Conservation (phyloP, 2,113 vertebrate genomes). For the Cheilinus undulatus region DNA sequence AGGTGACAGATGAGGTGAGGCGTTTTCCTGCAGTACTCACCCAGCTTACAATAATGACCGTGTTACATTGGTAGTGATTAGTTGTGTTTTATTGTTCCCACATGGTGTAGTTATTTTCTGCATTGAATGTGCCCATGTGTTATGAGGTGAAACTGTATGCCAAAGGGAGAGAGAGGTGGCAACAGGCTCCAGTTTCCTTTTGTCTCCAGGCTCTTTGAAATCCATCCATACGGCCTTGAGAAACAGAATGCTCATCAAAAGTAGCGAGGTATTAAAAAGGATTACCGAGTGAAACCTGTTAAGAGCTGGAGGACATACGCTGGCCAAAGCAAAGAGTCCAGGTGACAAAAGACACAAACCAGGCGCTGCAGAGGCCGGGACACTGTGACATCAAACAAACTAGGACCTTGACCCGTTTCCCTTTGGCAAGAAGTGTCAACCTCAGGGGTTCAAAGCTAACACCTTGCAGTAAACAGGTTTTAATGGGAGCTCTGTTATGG, state of each 20-base stretch:
- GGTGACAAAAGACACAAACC: conserved; percentile 54
- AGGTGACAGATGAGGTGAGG: conserved; percentile 41
- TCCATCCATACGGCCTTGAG: conserved; percentile 52
- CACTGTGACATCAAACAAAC: conserved; percentile 40
- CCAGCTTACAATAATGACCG: conserved; percentile 59
- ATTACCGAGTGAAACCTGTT: conserved; percentile 53
- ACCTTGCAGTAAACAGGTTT: conserved; percentile 62
- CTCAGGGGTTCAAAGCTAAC: conserved; percentile 46
- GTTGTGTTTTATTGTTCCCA: conserved; percentile 74
- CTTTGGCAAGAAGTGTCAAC: conserved; percentile 49
- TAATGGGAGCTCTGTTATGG: conserved; percentile 50
- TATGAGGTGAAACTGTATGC: conserved; percentile 71
- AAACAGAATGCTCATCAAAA: conserved; percentile 62
- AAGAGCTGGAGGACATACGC: conserved; percentile 48
- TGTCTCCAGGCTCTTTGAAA: conserved; percentile 72
- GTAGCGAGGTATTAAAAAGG: conserved; percentile 56
- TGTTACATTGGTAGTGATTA: conserved; percentile 70
- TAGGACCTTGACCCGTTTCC: conserved; percentile 63
- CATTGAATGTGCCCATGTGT: conserved; percentile 64
- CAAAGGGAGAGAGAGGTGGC: conserved; percentile 64
- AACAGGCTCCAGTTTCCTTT: conserved; percentile 73
- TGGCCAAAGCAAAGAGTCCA: conserved; percentile 22
- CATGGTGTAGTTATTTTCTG: conserved; percentile 66
- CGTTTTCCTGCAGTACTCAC: conserved; percentile 51
- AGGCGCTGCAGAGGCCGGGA: conserved; percentile 19